phyloP scores from a whole-genome alignment of 2,113 vertebrate genomes.

The Prietella phreatophila region DNA sequence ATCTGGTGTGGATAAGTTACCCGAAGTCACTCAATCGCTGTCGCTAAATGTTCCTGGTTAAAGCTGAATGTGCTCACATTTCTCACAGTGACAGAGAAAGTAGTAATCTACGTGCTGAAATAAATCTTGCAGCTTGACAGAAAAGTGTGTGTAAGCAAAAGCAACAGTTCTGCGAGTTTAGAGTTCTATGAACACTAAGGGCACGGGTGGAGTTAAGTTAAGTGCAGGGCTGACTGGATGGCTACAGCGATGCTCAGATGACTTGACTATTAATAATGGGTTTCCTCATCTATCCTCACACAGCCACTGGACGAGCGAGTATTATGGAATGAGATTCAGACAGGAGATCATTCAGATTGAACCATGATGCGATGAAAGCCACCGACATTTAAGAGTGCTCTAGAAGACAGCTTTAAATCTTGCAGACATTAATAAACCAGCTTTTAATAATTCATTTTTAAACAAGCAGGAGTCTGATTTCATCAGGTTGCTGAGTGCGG shows the following conservation, averaged over 20 bases:
- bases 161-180: neutral
- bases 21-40: neutral
- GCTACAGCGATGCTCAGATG: neutral
- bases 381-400: slow-evolving; percentile 8
- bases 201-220: neutral
- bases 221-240: neutral
- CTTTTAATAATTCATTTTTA: slow-evolving; percentile 32
- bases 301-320: neutral
- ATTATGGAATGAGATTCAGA: slow-evolving; percentile 18
- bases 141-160: slow-evolving; percentile 8
- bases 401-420: slow-evolving; percentile 16
- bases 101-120: neutral
- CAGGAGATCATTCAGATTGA: slow-evolving; percentile 4
- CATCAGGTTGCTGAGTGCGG: slow-evolving; percentile 9
- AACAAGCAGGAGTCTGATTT: slow-evolving; percentile 8
- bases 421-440: slow-evolving; percentile 28
- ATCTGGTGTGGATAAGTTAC: neutral
- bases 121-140: slow-evolving; percentile 7
- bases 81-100: slow-evolving; percentile 12
- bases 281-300: slow-evolving; percentile 15
- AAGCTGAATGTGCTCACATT: slow-evolving; percentile 18
- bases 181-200: neutral
- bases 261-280: neutral
- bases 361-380: neutral
- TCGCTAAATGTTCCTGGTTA: neutral